Evolutionary conservation across 30 jellyfish, hydroid and myxozoan genomes (phyloP).

Genomic region (Aurelia aurita complex sp. Pacific): DNA sequence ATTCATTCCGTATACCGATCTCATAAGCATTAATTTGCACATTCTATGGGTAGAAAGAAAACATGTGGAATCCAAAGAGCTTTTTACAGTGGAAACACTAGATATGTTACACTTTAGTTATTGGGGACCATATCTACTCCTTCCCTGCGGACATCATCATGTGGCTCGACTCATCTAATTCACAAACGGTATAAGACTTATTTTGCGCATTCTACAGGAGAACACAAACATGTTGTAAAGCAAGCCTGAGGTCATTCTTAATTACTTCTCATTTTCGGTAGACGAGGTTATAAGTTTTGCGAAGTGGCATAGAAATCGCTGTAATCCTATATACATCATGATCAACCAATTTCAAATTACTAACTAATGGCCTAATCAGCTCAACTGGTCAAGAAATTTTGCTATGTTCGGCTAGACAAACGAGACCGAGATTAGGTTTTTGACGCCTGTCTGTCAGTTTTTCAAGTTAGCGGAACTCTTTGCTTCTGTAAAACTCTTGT

Average conservation of each 20-base stretch:
- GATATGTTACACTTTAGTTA: too few species aligned
- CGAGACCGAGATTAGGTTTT: slow-evolving; percentile 14
- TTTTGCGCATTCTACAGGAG: too few species aligned
- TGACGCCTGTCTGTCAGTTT: slow-evolving; percentile 47
- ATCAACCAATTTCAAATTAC: slow-evolving; percentile 36
- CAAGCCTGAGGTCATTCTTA: slow-evolving; percentile 27
- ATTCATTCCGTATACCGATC: too few species aligned
- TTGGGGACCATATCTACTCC: too few species aligned
- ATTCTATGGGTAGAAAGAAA: too few species aligned
- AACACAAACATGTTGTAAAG: too few species aligned
- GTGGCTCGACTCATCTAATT: too few species aligned
- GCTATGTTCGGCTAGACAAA: slow-evolving; percentile 28
- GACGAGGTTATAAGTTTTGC: background rate
- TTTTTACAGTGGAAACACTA: too few species aligned
- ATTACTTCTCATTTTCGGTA: slow-evolving; percentile 31
- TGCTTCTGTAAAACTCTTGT: background rate
- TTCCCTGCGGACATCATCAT: too few species aligned
- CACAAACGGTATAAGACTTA: too few species aligned
- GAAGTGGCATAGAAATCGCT: slow-evolving; percentile 7
- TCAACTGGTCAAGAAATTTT: slow-evolving; percentile 30
- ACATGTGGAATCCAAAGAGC: too few species aligned
- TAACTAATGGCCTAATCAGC: slow-evolving; percentile 36
- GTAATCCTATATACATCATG: slow-evolving; percentile 21
- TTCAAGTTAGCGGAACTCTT: slow-evolving; percentile 4
- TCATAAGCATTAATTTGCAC: too few species aligned